Conservation (phyloP, 2,888 invertebrate species). For the Meteorus cinctellus region DNA sequence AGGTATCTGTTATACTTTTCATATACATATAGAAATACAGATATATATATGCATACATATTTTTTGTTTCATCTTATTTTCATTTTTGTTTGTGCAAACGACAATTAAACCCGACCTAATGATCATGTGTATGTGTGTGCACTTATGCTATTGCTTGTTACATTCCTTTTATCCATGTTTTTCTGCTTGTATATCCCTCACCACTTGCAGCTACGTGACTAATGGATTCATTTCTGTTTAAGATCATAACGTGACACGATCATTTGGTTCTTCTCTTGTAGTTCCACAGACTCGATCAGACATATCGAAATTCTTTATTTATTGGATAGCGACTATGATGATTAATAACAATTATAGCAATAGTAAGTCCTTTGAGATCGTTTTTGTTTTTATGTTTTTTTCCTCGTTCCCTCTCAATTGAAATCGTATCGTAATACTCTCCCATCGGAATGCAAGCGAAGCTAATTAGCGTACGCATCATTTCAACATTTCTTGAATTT, state of each 20-base stretch:
- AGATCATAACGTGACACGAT: background rate
- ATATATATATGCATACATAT: background rate
- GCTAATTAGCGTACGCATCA: conserved; percentile 50
- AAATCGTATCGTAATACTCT: conserved; percentile 51
- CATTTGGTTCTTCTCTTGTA: background rate
- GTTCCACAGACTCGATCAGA: background rate
- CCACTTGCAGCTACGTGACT: conserved; percentile 46
- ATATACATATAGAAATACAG: conserved; percentile 4
- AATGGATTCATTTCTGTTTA: conserved; percentile 19
- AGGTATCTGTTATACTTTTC: conserved; percentile 53
- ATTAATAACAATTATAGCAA: conserved; percentile 52
- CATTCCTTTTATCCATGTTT: conserved; percentile 30
- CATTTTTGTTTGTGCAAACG: conserved; percentile 56
- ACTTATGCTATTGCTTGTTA: conserved; percentile 46
- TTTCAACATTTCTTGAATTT: conserved; percentile 47
- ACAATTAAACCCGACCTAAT: conserved; percentile 54
- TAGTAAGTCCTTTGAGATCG: conserved; percentile 51
- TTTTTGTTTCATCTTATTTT: conserved; percentile 14
- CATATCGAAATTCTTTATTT: too few relatives aligned
- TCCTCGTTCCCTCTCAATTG: background rate
- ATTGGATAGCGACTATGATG: conserved; percentile 29
- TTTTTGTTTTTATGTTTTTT: conserved; percentile 22
- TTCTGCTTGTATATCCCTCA: conserved; percentile 42
- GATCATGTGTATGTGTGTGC: conserved; percentile 50
- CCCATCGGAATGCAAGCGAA: conserved; percentile 56